Percentiles rank a stretch among this genome's conserved stretches.
phyloP scores from a whole-genome alignment of 2,113 vertebrate genomes.

The Varanus komodoensis region DNA sequence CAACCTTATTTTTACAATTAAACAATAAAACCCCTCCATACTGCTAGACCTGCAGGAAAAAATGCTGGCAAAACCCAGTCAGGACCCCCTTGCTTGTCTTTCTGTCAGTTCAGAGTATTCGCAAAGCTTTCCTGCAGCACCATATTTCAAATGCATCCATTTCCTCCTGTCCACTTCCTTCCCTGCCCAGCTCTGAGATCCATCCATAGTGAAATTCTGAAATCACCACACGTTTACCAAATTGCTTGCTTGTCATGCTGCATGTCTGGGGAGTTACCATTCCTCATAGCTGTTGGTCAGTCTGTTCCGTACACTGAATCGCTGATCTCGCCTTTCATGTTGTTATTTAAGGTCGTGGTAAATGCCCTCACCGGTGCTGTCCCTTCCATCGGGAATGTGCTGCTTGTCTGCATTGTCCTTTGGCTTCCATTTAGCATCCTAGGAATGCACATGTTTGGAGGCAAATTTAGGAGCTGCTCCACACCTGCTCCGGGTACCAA shows the following conservation, averaged over 20 bases:
- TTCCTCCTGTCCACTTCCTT: too few species aligned
- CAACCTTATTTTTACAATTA: too few species aligned
- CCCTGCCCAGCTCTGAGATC: too few species aligned
- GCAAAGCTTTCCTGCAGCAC: too few species aligned
- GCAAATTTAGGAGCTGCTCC: slow-evolving; percentile 68
- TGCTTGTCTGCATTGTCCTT: slow-evolving; percentile 82
- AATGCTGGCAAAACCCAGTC: too few species aligned
- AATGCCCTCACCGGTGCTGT: slow-evolving; percentile 79
- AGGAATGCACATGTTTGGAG: slow-evolving; percentile 74
- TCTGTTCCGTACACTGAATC: not conserved
- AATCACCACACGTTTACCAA: not conserved
- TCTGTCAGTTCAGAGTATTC: too few species aligned
- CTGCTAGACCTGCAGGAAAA: too few species aligned
- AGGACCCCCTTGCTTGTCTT: too few species aligned
- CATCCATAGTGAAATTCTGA: too few species aligned
- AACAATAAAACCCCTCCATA: too few species aligned
- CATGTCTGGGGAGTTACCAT: not conserved
- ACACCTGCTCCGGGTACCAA: not conserved
- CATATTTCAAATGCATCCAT: too few species aligned
- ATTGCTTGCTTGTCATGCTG: not conserved
- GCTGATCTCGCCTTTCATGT: slow-evolving; percentile 10
- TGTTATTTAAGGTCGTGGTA: slow-evolving; percentile 76
- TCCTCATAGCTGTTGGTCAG: not conserved
- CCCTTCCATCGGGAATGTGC: slow-evolving; percentile 80
- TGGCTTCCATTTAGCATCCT: slow-evolving; percentile 83